A percentile compares a stretch with the other conserved stretches of the same genome.
Conservation (phyloP, 2,888 invertebrate species). For the Punctoribates punctum region DNA sequence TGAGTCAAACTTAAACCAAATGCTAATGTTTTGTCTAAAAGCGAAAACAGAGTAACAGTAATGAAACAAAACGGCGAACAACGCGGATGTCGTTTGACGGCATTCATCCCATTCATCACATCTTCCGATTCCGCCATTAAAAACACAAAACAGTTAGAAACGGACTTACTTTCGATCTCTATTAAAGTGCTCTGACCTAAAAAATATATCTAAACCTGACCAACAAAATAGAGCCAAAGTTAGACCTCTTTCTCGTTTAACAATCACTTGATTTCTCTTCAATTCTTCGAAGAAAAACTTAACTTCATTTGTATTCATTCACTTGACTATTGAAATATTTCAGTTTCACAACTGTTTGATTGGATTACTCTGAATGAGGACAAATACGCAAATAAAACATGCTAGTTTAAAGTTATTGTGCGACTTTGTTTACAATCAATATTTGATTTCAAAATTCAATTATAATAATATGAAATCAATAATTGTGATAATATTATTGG, state of each 20-base stretch:
- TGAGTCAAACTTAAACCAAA: not conserved
- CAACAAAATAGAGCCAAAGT: not conserved
- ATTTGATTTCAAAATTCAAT: too few relatives aligned
- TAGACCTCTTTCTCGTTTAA: not conserved
- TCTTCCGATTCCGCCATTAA: constrained; percentile 9
- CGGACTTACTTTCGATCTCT: not conserved
- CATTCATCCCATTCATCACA: constrained; percentile 10
- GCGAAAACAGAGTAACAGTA: not conserved
- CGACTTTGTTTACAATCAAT: too few relatives aligned
- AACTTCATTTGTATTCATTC: too few relatives aligned
- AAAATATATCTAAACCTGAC: not conserved
- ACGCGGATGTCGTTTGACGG: constrained; percentile 10
- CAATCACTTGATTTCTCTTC: too few relatives aligned
- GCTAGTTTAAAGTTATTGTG: too few relatives aligned
- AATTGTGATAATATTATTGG: too few relatives aligned
- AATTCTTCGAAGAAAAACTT: too few relatives aligned
- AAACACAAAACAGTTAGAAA: not conserved
- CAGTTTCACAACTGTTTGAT: too few relatives aligned
- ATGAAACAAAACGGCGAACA: constrained; percentile 1
- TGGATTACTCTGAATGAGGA: too few relatives aligned
- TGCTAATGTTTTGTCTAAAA: not conserved
- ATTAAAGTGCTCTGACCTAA: constrained; percentile 4
- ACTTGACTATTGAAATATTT: too few relatives aligned
- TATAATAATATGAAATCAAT: too few relatives aligned
- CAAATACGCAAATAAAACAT: too few relatives aligned